Percentiles rank a stretch among this genome's conserved stretches.
phyloP scores from a whole-genome alignment of 2,797 vertebrate species.

The Bothrops alternatus region DNA sequence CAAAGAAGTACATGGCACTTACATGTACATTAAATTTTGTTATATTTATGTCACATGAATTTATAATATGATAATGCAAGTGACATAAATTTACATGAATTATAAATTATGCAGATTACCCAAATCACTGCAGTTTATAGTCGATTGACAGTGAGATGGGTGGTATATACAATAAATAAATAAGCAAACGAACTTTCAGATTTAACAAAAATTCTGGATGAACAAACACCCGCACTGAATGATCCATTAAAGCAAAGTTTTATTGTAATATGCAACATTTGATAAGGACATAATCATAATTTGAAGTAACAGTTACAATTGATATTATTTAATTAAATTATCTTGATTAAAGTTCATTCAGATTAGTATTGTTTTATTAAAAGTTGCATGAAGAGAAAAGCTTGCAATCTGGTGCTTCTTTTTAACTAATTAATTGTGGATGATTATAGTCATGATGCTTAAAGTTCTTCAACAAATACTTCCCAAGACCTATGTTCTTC shows the following conservation, averaged over 20 bases:
- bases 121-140: neutral
- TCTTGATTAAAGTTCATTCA: slow-evolving; percentile 3
- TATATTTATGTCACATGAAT: neutral
- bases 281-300: neutral
- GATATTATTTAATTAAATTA: slow-evolving; percentile 12
- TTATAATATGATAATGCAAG: neutral
- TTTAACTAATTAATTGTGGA: slow-evolving; percentile 14
- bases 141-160: neutral
- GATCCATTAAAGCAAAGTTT: neutral
- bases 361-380: slow-evolving; percentile 7
- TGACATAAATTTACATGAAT: neutral
- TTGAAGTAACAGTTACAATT: slow-evolving; percentile 1
- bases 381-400: neutral
- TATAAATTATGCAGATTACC: neutral
- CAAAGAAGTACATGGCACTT: neutral
- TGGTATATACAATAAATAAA: neutral
- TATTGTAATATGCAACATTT: neutral
- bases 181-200: neutral
- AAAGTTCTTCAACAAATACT: neutral
- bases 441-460: neutral
- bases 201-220: neutral
- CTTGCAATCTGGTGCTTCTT: neutral
- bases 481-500: neutral
- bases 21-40: neutral
- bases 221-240: neutral